Evolutionary conservation across 2,888 invertebrate genomes (phyloP).

Genomic region (Tuberolachnus salignus): DNA sequence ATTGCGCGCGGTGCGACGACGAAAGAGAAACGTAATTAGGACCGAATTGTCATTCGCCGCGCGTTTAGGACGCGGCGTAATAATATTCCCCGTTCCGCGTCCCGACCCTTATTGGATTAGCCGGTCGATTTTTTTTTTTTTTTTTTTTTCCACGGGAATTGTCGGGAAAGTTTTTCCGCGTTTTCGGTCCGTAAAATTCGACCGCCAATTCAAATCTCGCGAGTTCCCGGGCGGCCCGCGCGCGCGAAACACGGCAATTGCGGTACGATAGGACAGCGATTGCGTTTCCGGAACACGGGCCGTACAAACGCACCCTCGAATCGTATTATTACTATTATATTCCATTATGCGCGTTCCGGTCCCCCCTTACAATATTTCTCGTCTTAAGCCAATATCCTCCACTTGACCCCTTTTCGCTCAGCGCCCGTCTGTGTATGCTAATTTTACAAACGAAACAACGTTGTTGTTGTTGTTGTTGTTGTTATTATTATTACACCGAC

Average conservation of each 20-base stretch:
- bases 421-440: background rate
- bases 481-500: no score
- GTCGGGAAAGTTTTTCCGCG: conserved; percentile 24
- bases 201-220: conserved; percentile 23
- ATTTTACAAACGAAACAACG: background rate
- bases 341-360: background rate
- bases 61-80: background rate
- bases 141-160: conserved; percentile 20
- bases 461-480: no score
- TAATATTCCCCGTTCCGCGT: conserved; percentile 1
- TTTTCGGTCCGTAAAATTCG: conserved; percentile 26
- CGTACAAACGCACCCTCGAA: background rate
- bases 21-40: conserved; percentile 53
- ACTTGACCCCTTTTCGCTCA: background rate
- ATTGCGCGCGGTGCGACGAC: background rate
- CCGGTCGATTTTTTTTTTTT: no score
- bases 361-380: background rate
- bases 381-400: background rate
- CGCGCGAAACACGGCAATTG: conserved; percentile 8
- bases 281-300: background rate
- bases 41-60: conserved; percentile 46
- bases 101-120: conserved; percentile 54
- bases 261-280: background rate
- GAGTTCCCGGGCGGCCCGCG: conserved; percentile 11
- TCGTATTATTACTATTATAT: background rate